These are phyloP conservation scores for Parauchenoglanis ngamensis DNA, from an alignment of 2,797 vertebrate species.

Conservation along the genomic window DNA sequence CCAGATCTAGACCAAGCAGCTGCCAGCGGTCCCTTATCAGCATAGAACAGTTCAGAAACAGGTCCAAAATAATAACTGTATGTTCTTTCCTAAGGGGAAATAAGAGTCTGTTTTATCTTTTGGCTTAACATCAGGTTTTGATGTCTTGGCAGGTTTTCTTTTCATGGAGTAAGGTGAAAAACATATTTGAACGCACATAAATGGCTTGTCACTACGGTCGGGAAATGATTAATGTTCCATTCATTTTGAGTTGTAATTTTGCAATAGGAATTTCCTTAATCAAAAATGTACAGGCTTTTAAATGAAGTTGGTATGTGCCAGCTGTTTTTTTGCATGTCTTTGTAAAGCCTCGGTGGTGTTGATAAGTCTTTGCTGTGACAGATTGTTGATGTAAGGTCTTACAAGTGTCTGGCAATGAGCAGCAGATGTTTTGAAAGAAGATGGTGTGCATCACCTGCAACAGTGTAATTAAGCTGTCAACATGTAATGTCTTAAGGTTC, in stretches of 20 bases:
- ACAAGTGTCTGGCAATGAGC: slow-evolving; percentile 39
- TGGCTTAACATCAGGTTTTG: neutral
- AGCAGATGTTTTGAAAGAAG: slow-evolving; percentile 50
- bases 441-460: slow-evolving; percentile 54
- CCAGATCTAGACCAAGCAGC: neutral
- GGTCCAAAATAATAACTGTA: neutral
- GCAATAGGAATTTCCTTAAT: neutral
- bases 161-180: neutral
- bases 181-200: neutral
- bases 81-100: neutral
- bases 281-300: neutral
- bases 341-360: slow-evolving; percentile 12
- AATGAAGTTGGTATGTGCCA: slow-evolving; percentile 8
- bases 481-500: slow-evolving; percentile 53
- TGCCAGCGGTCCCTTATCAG: neutral
- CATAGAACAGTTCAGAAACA: slow-evolving; percentile 11
- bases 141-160: neutral
- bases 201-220: neutral
- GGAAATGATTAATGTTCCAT: neutral
- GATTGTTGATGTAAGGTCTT: slow-evolving; percentile 41
- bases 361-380: slow-evolving; percentile 26
- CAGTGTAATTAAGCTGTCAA: slow-evolving; percentile 61
- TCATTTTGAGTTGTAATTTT: neutral
- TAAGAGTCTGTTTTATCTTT: slow-evolving; percentile 9
- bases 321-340: slow-evolving; percentile 1